Evolutionary conservation across 1,140 invertebrate species (phyloP).

Genomic region (Drosophila teissieri): DNA sequence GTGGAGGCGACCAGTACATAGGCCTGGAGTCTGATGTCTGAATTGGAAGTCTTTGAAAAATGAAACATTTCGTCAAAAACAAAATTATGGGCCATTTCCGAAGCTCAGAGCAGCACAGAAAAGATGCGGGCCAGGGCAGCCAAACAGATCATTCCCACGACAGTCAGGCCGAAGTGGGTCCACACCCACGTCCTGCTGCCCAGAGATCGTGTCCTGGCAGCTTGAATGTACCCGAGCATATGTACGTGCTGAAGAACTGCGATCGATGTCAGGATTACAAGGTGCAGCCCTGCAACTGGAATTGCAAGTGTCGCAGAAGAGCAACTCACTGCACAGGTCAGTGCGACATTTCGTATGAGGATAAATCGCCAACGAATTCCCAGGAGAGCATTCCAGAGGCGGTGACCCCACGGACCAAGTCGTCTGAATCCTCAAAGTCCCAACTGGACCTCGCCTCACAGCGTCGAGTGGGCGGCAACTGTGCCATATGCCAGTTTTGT

Average conservation of each 20-base stretch:
- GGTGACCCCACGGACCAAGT: neutral
- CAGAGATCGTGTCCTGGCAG: slow-evolving; percentile 6
- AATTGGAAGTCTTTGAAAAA: neutral
- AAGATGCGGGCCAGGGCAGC: neutral
- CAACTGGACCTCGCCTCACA: fast-evolving
- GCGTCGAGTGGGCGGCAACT: slow-evolving; percentile 12
- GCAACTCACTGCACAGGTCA: neutral
- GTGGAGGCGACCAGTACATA: neutral
- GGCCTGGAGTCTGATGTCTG: slow-evolving; percentile 10
- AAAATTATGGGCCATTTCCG: slow-evolving; percentile 62
- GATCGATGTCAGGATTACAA: slow-evolving; percentile 28
- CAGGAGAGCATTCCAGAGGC: neutral
- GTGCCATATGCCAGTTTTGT: slow-evolving; percentile 28
- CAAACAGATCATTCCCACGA: neutral
- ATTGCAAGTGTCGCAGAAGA: neutral
- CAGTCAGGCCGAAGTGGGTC: neutral
- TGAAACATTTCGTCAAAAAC: slow-evolving; percentile 39
- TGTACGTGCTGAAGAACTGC: slow-evolving; percentile 40
- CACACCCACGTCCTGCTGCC: neutral
- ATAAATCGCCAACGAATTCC: neutral
- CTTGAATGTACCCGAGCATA: neutral
- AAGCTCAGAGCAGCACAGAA: slow-evolving; percentile 18
- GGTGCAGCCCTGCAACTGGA: slow-evolving; percentile 4
- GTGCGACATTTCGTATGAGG: neutral
- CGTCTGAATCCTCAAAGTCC: neutral